phyloP scores from a whole-genome alignment of 2,797 vertebrate genomes.

The Pseudochirops cupreus region DNA sequence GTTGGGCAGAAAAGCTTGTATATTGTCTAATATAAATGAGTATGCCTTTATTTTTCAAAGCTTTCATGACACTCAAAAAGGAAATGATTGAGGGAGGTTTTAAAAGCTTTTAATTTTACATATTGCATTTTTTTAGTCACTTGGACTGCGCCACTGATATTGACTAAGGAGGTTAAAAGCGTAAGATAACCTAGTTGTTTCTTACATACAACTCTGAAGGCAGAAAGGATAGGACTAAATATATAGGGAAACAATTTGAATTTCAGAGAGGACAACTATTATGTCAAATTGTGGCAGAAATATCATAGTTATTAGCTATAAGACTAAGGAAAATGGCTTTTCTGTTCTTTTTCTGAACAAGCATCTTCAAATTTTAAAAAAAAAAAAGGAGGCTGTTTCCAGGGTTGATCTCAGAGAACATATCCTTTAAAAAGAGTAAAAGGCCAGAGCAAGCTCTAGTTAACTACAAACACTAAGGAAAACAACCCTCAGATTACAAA shows the following conservation, averaged over 20 bases:
- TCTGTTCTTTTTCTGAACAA: conserved; percentile 1
- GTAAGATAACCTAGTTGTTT: not conserved
- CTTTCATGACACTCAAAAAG: not conserved
- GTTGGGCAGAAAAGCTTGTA: not conserved
- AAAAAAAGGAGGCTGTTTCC: not conserved
- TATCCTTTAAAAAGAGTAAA: conserved; percentile 24
- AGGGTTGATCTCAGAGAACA: conserved; percentile 25
- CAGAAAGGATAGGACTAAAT: not conserved
- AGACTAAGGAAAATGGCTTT: conserved; percentile 29
- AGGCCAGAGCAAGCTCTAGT: not conserved
- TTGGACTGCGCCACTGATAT: not conserved
- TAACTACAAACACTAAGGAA: not conserved
- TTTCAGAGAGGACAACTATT: conserved; percentile 47
- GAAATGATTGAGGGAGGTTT: not conserved
- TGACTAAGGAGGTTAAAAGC: not conserved
- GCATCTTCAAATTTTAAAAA: not conserved
- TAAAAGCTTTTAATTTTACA: not conserved
- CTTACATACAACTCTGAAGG: not conserved
- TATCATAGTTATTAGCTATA: conserved; percentile 2
- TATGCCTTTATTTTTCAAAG: not conserved
- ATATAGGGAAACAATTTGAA: not conserved
- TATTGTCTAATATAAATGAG: not conserved
- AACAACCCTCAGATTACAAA: not conserved
- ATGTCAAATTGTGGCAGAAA: conserved; percentile 33
- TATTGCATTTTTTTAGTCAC: not conserved